Evolutionary conservation across 2,888 invertebrate genomes (phyloP).

Genomic region (Parelbella ahira): DNA sequence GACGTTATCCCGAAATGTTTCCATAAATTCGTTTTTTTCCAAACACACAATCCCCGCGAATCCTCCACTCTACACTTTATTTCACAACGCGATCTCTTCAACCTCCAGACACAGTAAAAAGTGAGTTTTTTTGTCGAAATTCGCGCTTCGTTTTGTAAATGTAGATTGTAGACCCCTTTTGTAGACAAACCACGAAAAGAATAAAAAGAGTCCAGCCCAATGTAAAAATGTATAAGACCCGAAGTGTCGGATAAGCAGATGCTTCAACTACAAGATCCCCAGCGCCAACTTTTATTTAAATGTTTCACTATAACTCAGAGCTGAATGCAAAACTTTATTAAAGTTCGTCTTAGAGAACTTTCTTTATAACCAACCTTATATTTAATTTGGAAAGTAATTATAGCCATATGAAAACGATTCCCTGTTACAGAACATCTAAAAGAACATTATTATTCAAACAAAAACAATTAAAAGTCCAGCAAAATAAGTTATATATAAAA

Average conservation of each 20-base stretch:
- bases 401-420: no score
- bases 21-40: no score
- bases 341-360: no score
- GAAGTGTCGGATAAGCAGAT: constrained; percentile 28
- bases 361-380: no score
- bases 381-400: no score
- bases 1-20: no score
- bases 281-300: constrained; percentile 45
- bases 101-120: constrained; percentile 20
- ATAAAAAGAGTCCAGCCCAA: constrained; percentile 14
- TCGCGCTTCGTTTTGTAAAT: constrained; percentile 23
- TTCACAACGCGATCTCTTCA: constrained; percentile 4
- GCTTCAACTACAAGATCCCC: constrained; percentile 42
- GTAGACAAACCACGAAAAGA: constrained; percentile 13
- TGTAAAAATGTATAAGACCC: constrained; percentile 21
- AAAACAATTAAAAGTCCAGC: no score
- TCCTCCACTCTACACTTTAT: constrained; percentile 7
- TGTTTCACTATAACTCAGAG: constrained; percentile 12
- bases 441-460: no score
- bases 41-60: no score
- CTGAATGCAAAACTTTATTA: constrained; percentile 15
- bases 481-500: no score
- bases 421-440: no score
- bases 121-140: constrained; percentile 21
- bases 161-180: constrained; percentile 21